Base-by-base conservation (phyloP, 2,797 vertebrate genomes). In the Microctenopoma stevenorrisi region DNA sequence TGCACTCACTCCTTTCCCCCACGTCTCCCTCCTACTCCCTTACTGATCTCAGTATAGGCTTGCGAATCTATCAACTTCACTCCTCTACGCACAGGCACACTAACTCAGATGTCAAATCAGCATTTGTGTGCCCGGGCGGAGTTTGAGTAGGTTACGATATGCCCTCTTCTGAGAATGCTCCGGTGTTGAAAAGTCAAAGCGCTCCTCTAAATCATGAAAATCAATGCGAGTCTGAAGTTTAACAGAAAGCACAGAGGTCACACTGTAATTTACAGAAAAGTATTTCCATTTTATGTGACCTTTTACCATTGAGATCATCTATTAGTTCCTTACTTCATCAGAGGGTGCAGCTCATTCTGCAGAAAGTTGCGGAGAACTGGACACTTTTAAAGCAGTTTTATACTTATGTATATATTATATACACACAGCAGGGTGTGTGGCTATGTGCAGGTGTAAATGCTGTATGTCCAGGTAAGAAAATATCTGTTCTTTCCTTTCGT, bases 241-340 rank as follows among this genome's bases (percentile, higher is more conserved):
- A 76, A 81, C 71, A 60, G 72, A 68, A 84, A 81, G 65, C 74
- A 12, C 53, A 76, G 78, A 78, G 83, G 84, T 82, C 56, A 37
- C 67, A 0, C n/a, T 5, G 43, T 80, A 79, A 87, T 87, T 89
- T 79, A 77, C 68, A 66, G 78, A 75, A 76, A 68, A 58, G 72
- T 37, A 74, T 87, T 86, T 77, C 71, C 81, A 72, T 85, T 87
- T 64, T 77, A 51, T 67, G 57, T 91, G 85, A 90, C 87, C 88
- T 91, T 89, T 86, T 44, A 55, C 28, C 22, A 16, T 63, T 83
- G 52, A 46, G 50, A 79, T 82, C 68, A 67, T 84, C 76, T 69
- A 78, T 84, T 79, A 72, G 72, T 83, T 63, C 72, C 59, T 51
- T 37, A 28, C 80, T 73, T 63, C 47, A 61, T 64, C 33, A 30